Conservation (phyloP, 2,888 invertebrate species). For the Eupsilia transversa region DNA sequence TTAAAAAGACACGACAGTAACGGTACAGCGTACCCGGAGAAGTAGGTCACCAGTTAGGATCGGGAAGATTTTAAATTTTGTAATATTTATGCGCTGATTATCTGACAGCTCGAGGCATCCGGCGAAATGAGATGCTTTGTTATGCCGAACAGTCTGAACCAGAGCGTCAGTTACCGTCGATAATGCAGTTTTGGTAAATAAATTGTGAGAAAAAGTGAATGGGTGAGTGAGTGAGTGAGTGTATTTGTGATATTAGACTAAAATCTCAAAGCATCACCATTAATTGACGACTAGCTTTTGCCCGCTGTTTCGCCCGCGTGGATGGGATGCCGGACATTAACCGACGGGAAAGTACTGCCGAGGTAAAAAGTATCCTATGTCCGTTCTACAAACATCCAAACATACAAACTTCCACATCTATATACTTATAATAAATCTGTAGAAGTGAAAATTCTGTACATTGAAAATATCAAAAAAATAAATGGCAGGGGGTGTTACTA, state of each 20-base stretch:
- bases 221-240: too few relatives aligned
- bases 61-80: conserved; percentile 52
- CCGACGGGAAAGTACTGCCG: background rate
- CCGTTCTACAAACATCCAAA: too few relatives aligned
- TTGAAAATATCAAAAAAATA: too few relatives aligned
- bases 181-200: conserved; percentile 11
- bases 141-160: conserved; percentile 16
- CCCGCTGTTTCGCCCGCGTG: background rate
- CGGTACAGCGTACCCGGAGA: conserved; percentile 52
- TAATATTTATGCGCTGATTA: conserved; percentile 53
- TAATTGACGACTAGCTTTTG: background rate
- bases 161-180: conserved; percentile 12
- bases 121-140: conserved; percentile 42
- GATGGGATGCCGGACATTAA: background rate
- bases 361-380: background rate
- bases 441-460: too few relatives aligned
- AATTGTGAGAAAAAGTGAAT: conserved; percentile 1
- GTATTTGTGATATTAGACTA: background rate
- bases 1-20: conserved; percentile 63
- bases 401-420: too few relatives aligned
- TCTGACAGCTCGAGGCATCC: conserved; percentile 39
- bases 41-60: conserved; percentile 66
- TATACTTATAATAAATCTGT: too few relatives aligned
- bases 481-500: too few relatives aligned
- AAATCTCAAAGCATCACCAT: conserved; percentile 1